Percentiles rank a stretch among this genome's conserved stretches.
phyloP scores from a whole-genome alignment of 2,797 vertebrate genomes.

The Diceros bicornis region DNA sequence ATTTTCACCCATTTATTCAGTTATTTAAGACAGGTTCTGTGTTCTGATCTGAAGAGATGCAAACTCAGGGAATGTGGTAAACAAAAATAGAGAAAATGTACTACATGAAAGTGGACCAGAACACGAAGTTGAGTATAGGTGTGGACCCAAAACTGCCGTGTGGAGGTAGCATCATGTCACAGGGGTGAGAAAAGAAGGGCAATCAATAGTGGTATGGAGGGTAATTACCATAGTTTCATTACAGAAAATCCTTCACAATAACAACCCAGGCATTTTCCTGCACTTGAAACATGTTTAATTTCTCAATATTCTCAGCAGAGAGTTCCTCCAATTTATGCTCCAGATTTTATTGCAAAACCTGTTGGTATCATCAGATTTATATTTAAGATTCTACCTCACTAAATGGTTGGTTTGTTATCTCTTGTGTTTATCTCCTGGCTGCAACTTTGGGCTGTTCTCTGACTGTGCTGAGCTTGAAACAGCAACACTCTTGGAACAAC shows the following conservation, averaged over 20 bases:
- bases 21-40: background rate
- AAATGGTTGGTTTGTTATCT: background rate
- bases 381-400: rapidly evolving
- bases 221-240: too few species aligned
- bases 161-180: background rate
- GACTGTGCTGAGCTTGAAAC: background rate
- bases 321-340: rapidly evolving
- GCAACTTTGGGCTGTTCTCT: background rate
- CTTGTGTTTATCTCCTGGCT: background rate
- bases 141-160: background rate
- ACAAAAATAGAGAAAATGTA: background rate
- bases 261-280: background rate
- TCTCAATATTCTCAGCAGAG: background rate
- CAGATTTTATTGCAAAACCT: background rate
- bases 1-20: background rate
- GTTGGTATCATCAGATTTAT: too few species aligned
- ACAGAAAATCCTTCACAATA: too few species aligned
- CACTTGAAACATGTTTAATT: too few species aligned
- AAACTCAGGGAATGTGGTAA: background rate
- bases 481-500: background rate
- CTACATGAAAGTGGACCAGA: too few species aligned
- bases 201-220: background rate
- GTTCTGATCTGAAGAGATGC: background rate
- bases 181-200: background rate
- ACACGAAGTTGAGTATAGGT: too few species aligned